Base-by-base conservation (phyloP, 1,140 invertebrate species). In the Calliopsis andreniformis region DNA sequence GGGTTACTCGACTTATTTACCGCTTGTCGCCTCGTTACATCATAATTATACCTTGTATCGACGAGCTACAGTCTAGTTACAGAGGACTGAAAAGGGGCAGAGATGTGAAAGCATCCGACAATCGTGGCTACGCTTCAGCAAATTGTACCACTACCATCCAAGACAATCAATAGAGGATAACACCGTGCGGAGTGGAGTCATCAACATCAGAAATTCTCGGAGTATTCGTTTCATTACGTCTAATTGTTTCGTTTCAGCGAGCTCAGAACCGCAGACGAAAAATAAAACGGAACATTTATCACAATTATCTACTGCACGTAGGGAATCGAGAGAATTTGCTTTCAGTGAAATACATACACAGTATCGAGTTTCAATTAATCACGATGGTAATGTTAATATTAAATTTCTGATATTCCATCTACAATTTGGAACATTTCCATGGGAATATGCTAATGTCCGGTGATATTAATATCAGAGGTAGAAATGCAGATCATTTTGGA, bases 1-100 rank as follows among this genome's bases (percentile, higher is more conserved):
- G 62, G 75, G 64, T 59, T 63, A 73, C 61, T 84, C 43, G 62
- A 45, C n/a, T n/a, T n/a, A n/a, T n/a, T n/a, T n/a, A n/a, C 68
- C 70, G 61, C 62, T 82, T 76, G 82, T 51, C 55, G 39, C 58
- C 55, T 83, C 66, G 67, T 84, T 83, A 83, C 73, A 64, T 83
- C 82, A 51, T 83, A 79, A 80, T 64, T 69, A 71, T 72, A 58
- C 68, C 66, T 80, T 75, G 66, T 56, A 47, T 43, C 23, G 62
- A 30, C 64, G 47, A 80, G 23, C 47, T 42, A n/a, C n/a, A 55
- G 35, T 76, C 42, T 59, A 55, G 32, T 64, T 78, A 55, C 32
- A 16, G 28, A n/a, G 53, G 32, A 43, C 16, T 45, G 55, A 42
- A 49, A 14, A n/a, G 28, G 51, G 16, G 43, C 14, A 25, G 51